Evolutionary conservation across 1,140 invertebrate species (phyloP).

Genomic region (Dendrolimus punctatus): DNA sequence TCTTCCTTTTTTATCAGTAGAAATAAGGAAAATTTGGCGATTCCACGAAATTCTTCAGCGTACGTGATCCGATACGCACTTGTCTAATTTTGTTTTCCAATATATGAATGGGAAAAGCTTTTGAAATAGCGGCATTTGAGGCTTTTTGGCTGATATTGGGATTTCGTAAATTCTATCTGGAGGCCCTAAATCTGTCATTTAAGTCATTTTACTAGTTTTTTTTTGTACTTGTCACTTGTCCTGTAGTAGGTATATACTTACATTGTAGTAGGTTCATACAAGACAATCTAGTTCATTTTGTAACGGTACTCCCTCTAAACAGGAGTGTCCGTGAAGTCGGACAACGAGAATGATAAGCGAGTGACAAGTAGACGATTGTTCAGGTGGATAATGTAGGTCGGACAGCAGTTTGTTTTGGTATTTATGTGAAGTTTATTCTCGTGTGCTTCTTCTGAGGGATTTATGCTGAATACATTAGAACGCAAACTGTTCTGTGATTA

Average conservation of each 20-base stretch:
- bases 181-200: too few relatives aligned
- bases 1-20: too few relatives aligned
- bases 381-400: slow-evolving; percentile 66
- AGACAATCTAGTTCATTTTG: slow-evolving; percentile 46
- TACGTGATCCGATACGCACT: too few relatives aligned
- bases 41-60: too few relatives aligned
- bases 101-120: too few relatives aligned
- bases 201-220: too few relatives aligned
- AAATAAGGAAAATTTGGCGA: too few relatives aligned
- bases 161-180: too few relatives aligned
- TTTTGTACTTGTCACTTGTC: too few relatives aligned
- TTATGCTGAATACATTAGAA: slow-evolving; percentile 30
- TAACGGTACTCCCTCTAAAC: slow-evolving; percentile 61
- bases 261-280: slow-evolving; percentile 11
- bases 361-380: slow-evolving; percentile 43
- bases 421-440: slow-evolving; percentile 27
- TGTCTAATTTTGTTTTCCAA: too few relatives aligned
- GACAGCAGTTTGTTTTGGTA: slow-evolving; percentile 58
- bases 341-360: slow-evolving; percentile 64
- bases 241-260: background rate
- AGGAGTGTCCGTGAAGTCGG: slow-evolving; percentile 60
- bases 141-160: too few relatives aligned
- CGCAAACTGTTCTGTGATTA: slow-evolving; percentile 39
- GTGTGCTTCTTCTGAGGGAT: slow-evolving; percentile 30
- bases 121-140: too few relatives aligned